Base-by-base conservation (phyloP, 1,140 invertebrate species). In the Heliconius melpomene region DNA sequence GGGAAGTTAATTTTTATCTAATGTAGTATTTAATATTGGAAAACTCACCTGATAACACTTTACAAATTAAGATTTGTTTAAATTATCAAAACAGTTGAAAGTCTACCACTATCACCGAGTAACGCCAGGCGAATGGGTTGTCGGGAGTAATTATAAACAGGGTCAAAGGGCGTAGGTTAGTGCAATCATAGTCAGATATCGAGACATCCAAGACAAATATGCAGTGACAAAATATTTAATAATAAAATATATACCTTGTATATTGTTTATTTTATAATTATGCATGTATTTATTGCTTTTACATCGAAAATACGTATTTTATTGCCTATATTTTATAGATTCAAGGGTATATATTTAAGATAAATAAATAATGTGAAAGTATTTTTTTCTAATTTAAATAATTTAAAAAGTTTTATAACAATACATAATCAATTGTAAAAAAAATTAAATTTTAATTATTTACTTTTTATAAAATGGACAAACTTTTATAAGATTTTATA, bases 151-250 rank as follows among this genome's bases (percentile, higher is more conserved):
- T 90, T 86, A 86, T 84, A 84, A 86, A 86, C 83, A 89, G 83
- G 72, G 84, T 84, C 86, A 86, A 84, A 85, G 91, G 87, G 84
- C 91, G 89, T 81, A 89, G 92, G 91, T 92, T 89, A 85, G 40
- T 94, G 92, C 92, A 94, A 93, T 94, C 92, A 85, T 85, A 87
- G 79, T 75, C 84, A 86, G 91, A 93, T 94, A 94, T 85, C 74
- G 84, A 85, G 84, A 84, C 83, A 87, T 82, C 84, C 79, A 83
- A 88, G 86, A 91, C 90, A 91, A 90, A 92, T 90, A 92, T 89
- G 84, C 82, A 86, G 82, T 79, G 82, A 85, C 85, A 87, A 87
- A 90, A 87, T 87, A 89, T 84, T 88, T 66, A 86, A 78, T 82
- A 72, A 36, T 36, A 36, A 36, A 60, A 60, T 78, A 54, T 46